Base-by-base conservation (phyloP, 1,140 invertebrate genomes). In the Papilio polytes region DNA sequence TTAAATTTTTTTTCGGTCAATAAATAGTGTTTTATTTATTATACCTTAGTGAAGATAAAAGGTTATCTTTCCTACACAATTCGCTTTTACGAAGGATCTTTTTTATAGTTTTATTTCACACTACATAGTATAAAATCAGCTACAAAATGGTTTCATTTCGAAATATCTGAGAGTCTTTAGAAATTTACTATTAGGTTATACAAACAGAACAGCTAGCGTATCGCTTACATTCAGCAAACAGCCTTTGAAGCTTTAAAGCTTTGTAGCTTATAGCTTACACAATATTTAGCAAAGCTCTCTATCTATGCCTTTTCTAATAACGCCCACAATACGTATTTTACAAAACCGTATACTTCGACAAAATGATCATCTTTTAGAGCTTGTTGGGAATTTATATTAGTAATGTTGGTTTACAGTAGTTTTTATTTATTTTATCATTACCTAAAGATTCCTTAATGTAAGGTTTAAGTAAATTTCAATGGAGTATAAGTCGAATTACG, bases 201-300 rank as follows among this genome's bases (percentile, higher is more conserved):
- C 3, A 70, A 70, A 70, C 59, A 31, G 63, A 70, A 70, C 59
- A 31, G 63, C 13, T 13, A 36, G 63, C 26, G 26, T 70, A 36
- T 36, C 63, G 63, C 63, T 70, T 70, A 70, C 63, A 70, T 70
- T n/a, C 22, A 70, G 63, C 26, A 70, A 70, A 70, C 63, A 70
- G 63, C 13, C 63, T 70, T 70, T 70, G 63, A 36, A 36, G 63
- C 26, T 70, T 70, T 70, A 36, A 13, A 48, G 46, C 46, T 36
- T 36, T 26, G 6, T 63, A 63, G 56, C 56, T 63, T 63, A 15
- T 13, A 70, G 63, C 26, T 70, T 70, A 31, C 3, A 26, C 26
- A 36, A 18, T 70, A 70, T 70, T 70, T 70, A 31, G 63, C 59
- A 70, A 36, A 70, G 63, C 26, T 70, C 13, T 70, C 22, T 15